Evolutionary conservation across 2,888 invertebrate genomes (phyloP).

Genomic region (Stenodera caucasica): DNA sequence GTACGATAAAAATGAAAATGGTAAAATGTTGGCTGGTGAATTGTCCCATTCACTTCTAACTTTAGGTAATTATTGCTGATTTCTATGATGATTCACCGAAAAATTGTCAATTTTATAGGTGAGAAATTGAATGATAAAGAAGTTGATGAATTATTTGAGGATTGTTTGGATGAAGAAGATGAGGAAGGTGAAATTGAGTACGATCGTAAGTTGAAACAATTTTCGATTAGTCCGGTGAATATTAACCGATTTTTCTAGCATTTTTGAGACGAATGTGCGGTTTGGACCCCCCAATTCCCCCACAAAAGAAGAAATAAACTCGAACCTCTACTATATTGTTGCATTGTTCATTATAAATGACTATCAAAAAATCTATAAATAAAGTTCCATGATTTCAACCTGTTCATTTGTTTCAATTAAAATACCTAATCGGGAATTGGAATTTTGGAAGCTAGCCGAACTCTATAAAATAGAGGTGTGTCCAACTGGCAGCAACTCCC

Average conservation of each 20-base stretch:
- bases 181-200: conserved; percentile 93
- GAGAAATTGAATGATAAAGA: conserved; percentile 79
- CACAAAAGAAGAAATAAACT: conserved; percentile 27
- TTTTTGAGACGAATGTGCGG: conserved; percentile 88
- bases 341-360: no score
- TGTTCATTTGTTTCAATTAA: no score
- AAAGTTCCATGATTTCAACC: no score
- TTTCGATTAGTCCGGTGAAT: neutral
- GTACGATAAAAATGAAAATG: conserved; percentile 97
- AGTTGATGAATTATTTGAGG: conserved; percentile 77
- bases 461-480: no score
- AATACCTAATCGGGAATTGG: no score
- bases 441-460: no score
- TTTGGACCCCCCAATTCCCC: conserved; percentile 54
- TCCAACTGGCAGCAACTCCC: no score
- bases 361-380: no score
- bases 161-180: conserved; percentile 88
- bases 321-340: neutral
- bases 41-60: conserved; percentile 91
- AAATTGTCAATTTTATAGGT: conserved; percentile 59
- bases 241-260: conserved; percentile 59
- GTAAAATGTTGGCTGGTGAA: conserved; percentile 93
- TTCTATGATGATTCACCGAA: no score
- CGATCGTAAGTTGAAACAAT: conserved; percentile 72
- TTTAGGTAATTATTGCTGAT: conserved; percentile 89